Evolutionary conservation across 2,888 invertebrate species (phyloP).

Genomic region (Pachycephus smyrnensis): DNA sequence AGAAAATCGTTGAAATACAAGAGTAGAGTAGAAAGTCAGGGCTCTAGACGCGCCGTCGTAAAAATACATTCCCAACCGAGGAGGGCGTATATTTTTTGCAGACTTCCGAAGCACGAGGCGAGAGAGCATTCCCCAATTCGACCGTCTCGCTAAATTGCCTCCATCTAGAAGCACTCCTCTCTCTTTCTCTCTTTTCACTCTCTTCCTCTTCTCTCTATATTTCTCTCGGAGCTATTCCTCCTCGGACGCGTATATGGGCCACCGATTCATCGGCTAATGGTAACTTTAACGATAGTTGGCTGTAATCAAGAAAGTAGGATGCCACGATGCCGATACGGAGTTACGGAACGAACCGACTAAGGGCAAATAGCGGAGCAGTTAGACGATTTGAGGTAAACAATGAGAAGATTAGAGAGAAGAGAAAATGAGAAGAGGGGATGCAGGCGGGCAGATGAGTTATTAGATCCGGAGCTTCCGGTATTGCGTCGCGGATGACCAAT

Average conservation of each 20-base stretch:
- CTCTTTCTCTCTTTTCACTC: background rate
- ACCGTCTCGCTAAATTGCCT: conserved; percentile 16
- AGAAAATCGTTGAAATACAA: background rate
- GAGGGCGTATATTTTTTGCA: background rate
- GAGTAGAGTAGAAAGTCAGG: background rate
- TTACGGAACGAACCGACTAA: background rate
- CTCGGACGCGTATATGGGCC: conserved; percentile 15
- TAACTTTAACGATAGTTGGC: conserved; percentile 21
- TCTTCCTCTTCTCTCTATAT: background rate
- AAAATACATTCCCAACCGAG: background rate
- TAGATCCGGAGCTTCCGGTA: conserved; percentile 66
- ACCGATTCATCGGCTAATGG: conserved; percentile 24
- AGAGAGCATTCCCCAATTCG: conserved; percentile 7
- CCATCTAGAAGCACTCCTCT: conserved; percentile 4
- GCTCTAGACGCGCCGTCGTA: background rate
- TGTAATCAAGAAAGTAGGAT: conserved; percentile 18
- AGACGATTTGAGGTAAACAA: conserved; percentile 15
- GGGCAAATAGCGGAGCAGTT: background rate
- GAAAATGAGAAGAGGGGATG: conserved; percentile 32
- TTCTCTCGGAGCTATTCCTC: background rate
- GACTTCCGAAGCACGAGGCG: background rate
- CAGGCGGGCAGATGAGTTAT: conserved; percentile 63
- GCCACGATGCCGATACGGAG: conserved; percentile 2
- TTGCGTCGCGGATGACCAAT: conserved; percentile 67
- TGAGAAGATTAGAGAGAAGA: conserved; percentile 8